These are phyloP conservation scores for Pycnonotus jocosus DNA, from an alignment of 2,113 vertebrate species.

Conservation along the genomic window DNA sequence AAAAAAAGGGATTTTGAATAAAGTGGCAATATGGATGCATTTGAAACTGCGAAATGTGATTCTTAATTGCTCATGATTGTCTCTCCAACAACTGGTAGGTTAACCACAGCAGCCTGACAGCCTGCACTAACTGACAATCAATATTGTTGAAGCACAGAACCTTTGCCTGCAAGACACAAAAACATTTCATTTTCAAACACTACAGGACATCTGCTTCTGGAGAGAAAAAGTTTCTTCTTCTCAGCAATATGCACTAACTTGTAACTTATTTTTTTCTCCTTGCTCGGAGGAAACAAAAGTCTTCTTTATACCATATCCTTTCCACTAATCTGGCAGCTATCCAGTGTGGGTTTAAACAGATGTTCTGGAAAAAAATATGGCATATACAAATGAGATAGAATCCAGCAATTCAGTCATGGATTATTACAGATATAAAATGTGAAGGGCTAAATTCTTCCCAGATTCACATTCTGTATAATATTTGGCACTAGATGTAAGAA, in stretches of 20 bases:
- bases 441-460: conserved; percentile 54
- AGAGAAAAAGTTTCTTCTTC: conserved; percentile 54
- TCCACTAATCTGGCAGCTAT: conserved; percentile 59
- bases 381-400: conserved; percentile 59
- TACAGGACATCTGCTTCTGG: conserved; percentile 65
- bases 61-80: conserved; percentile 65
- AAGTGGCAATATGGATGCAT: conserved; percentile 65
- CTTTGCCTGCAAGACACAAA: conserved; percentile 63
- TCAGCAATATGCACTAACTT: conserved; percentile 42
- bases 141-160: conserved; percentile 58
- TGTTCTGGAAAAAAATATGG: conserved; percentile 66
- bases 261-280: conserved; percentile 56
- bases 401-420: conserved; percentile 58
- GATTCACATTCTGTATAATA: conserved; percentile 25
- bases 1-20: conserved; percentile 26
- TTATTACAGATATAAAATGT: conserved; percentile 63
- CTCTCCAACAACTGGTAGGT: conserved; percentile 65
- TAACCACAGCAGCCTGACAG: conserved; percentile 62
- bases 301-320: conserved; percentile 62
- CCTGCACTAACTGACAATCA: conserved; percentile 63
- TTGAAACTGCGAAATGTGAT: conserved; percentile 58
- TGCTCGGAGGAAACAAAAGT: conserved; percentile 59
- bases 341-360: conserved; percentile 65
- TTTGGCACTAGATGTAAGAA: conserved; percentile 55
- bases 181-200: conserved; percentile 65